phyloP scores from a whole-genome alignment of 2,888 invertebrate species.

The Nemapogon koenigi region DNA sequence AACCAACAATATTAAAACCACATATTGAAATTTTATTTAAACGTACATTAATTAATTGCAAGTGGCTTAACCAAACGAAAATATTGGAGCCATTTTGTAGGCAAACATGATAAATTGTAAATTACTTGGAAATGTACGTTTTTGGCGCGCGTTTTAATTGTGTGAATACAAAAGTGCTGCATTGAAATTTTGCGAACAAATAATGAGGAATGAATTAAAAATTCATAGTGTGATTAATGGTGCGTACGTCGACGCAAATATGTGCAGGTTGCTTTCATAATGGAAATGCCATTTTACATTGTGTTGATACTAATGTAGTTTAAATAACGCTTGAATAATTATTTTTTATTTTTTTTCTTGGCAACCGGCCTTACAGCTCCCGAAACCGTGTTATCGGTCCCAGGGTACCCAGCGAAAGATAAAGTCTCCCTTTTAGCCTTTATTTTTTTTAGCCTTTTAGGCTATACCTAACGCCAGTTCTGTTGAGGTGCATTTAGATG shows the following conservation, averaged over 20 bases:
- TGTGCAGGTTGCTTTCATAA: too few species aligned
- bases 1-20: constrained; percentile 20
- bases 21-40: constrained; percentile 40
- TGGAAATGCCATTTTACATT: too few species aligned
- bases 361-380: too few species aligned
- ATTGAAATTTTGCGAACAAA: constrained; percentile 26
- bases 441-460: too few species aligned
- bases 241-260: constrained; percentile 41
- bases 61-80: constrained; percentile 52
- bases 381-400: too few species aligned
- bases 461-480: too few species aligned
- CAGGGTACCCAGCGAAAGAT: too few species aligned
- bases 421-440: too few species aligned
- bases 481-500: too few species aligned
- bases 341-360: too few species aligned
- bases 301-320: too few species aligned
- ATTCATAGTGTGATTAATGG: constrained; percentile 64
- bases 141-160: constrained; percentile 18
- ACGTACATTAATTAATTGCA: constrained; percentile 56
- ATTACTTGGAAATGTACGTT: constrained; percentile 57
- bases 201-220: constrained; percentile 61
- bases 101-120: constrained; percentile 60
- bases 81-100: constrained; percentile 55
- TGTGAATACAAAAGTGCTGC: constrained; percentile 3
- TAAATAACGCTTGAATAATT: too few species aligned